These are phyloP conservation scores for Ashinkailepas kermadecensis DNA, from an alignment of 2,888 invertebrate genomes.

Conservation along the genomic window DNA sequence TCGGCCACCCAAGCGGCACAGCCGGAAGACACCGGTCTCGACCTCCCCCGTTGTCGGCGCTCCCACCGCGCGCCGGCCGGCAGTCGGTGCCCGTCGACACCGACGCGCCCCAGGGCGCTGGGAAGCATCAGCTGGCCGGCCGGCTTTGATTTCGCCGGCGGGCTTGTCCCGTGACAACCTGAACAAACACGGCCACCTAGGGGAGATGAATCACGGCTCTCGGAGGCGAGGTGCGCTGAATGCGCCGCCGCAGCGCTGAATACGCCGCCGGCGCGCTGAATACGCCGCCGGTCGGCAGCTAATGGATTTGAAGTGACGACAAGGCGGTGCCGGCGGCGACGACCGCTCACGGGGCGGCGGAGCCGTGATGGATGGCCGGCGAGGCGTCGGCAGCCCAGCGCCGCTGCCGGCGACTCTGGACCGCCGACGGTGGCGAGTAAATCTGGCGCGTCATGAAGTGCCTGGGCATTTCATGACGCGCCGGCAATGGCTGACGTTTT, in stretches of 20 bases:
- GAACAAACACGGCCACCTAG: constrained; percentile 14
- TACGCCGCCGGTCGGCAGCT: neutral
- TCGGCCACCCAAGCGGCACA: no score
- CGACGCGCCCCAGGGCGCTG: neutral
- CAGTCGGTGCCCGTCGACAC: neutral
- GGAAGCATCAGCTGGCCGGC: constrained; percentile 2
- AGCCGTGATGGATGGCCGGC: neutral
- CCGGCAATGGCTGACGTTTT: no score
- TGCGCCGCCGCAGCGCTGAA: neutral
- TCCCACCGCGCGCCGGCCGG: no score
- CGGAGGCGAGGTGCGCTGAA: neutral
- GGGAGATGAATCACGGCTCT: neutral
- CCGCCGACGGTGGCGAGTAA: no score
- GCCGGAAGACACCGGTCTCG: no score
- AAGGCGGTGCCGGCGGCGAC: neutral
- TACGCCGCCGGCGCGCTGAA: neutral
- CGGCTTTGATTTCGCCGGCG: neutral
- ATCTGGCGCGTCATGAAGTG: no score
- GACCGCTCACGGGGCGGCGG: no score
- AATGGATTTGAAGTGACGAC: neutral
- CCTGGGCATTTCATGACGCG: no score
- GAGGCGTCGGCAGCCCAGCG: neutral
- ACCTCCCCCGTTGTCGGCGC: no score
- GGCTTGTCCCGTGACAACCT: neutral
- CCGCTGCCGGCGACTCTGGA: neutral